A percentile compares a stretch with the other conserved stretches of the same genome.
These are phyloP conservation scores for Choristoneura fumiferana DNA, from an alignment of 1,140 invertebrate genomes.

Conservation along the genomic window DNA sequence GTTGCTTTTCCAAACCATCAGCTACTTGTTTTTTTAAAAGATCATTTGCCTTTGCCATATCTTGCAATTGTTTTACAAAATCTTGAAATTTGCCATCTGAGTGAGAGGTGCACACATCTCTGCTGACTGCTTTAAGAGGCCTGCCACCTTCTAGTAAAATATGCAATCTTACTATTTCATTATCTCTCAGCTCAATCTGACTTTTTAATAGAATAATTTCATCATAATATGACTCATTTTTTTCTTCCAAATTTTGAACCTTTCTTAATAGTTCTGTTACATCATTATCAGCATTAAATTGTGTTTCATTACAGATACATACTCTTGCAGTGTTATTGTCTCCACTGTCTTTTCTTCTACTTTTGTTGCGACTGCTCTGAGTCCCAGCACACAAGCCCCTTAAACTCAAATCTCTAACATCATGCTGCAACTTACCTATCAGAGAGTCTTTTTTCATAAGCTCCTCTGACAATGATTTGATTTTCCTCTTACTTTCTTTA, in stretches of 20 bases:
- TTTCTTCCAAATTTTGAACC: slow-evolving; percentile 51
- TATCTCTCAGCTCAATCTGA: slow-evolving; percentile 77
- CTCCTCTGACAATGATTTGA: slow-evolving; percentile 61
- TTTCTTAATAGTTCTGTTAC: slow-evolving; percentile 45
- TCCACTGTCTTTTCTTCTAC: slow-evolving; percentile 55
- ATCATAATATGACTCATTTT: slow-evolving; percentile 57
- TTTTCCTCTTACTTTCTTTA: slow-evolving; percentile 59
- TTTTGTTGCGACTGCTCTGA: slow-evolving; percentile 65
- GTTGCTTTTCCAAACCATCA: slow-evolving; percentile 80
- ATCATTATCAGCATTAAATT: slow-evolving; percentile 40
- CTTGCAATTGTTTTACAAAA: slow-evolving; percentile 73
- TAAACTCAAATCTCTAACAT: slow-evolving; percentile 64
- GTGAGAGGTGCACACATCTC: slow-evolving; percentile 79
- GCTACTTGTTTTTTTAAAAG: slow-evolving; percentile 80
- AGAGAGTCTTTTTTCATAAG: slow-evolving; percentile 56
- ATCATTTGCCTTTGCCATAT: slow-evolving; percentile 76
- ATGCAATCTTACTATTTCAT: slow-evolving; percentile 82
- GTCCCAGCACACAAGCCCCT: slow-evolving; percentile 71
- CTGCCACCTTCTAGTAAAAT: slow-evolving; percentile 82
- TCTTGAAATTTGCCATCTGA: slow-evolving; percentile 52
- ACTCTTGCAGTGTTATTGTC: slow-evolving; percentile 38
- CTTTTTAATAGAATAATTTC: slow-evolving; percentile 64
- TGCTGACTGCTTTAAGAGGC: slow-evolving; percentile 76
- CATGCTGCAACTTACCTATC: slow-evolving; percentile 67
- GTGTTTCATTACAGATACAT: slow-evolving; percentile 54